A percentile compares a stretch with the other conserved stretches of the same genome.
Conservation (phyloP, 2,113 vertebrate species). For the Ginglymostoma cirratum region DNA sequence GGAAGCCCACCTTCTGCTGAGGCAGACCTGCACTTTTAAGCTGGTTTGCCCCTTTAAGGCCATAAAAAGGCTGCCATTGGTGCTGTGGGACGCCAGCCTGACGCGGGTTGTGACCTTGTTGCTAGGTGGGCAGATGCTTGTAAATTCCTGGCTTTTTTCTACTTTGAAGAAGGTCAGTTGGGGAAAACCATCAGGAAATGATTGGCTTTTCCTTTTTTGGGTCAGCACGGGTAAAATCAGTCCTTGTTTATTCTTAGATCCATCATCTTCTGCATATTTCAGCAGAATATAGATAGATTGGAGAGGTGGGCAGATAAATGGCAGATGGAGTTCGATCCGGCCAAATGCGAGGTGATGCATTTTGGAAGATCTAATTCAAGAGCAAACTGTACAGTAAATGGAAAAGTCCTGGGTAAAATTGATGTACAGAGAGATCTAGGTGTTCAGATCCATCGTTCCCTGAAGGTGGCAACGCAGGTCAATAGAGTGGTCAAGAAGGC, state of each 20-base stretch:
- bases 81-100: rapidly evolving
- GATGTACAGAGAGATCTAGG: too few species aligned
- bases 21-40: neutral
- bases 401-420: too few species aligned
- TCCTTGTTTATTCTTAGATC: neutral
- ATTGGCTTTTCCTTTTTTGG: neutral
- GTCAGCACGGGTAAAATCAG: neutral
- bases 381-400: too few species aligned
- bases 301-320: too few species aligned
- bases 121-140: neutral
- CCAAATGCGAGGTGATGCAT: too few species aligned
- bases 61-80: neutral
- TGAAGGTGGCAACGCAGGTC: too few species aligned
- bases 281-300: too few species aligned
- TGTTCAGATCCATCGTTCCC: too few species aligned
- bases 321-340: too few species aligned
- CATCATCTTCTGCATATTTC: too few species aligned
- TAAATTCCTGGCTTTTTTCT: neutral
- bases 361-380: too few species aligned
- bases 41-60: neutral
- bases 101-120: neutral
- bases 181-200: neutral
- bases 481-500: too few species aligned
- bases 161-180: neutral
- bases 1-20: neutral